Base-by-base conservation (phyloP, 2,888 invertebrate species). In the Panopea generosa region DNA sequence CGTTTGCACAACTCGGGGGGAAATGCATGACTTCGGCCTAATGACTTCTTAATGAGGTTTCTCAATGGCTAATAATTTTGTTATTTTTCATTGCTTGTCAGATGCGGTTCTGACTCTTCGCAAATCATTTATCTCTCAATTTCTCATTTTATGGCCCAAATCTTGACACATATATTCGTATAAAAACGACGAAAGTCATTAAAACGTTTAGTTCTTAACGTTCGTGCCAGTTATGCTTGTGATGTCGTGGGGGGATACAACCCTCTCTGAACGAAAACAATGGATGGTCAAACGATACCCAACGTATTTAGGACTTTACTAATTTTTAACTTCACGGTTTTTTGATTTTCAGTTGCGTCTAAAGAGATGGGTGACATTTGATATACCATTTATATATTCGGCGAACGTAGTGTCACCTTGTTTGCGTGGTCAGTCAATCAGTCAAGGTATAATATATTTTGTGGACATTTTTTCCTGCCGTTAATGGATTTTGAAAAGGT, bases 21-120 rank as follows among this genome's bases (percentile, higher is more conserved):
- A n/a, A 45, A 18, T n/a, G 16, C 7, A 50, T 52, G 62, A 62
- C 50, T 38, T 43, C 33, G 27, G 50, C 56, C 49, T 77, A 77
- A 77, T 68, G 77, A 60, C 26, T 63, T 69, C 55, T 77, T 83
- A 75, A 74, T 69, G 62, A 76, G 69, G 69, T 63, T 70, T 57
- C 62, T 73, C 53, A 75, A 80, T 77, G 77, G 79, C 65, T 82
- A 80, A 86, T 86, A 84, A 81, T 84, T 83, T 82, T 71, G 80
- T 82, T 82, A 83, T 86, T 83, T 85, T 84, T 86, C 85, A 81
- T 84, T 77, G 73, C 71, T 79, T 86, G 87, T 85, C 87, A 86
- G 68, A 50, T 20, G 22, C 14, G 52, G 20, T 65, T 65, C 55
- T 22, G 55, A 65, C 27, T 18, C 50, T 76, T 40, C 63, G 63